Evolutionary conservation across 2,888 invertebrate genomes (phyloP).

Genomic region (Nycteola revayana): DNA sequence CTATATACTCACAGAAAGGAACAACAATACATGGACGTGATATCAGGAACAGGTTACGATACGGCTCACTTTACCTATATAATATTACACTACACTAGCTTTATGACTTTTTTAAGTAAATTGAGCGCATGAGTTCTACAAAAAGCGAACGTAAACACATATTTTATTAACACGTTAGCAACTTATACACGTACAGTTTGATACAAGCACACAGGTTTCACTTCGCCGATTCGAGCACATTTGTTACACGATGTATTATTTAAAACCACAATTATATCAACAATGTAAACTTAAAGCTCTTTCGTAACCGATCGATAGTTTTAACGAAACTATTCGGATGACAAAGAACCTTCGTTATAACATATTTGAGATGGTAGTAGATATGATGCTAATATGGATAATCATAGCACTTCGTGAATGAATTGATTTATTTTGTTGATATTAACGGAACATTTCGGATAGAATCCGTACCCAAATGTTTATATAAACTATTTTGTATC

Average conservation of each 20-base stretch:
- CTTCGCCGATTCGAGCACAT: constrained; percentile 29
- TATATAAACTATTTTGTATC: constrained; percentile 62
- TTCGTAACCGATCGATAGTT: constrained; percentile 80
- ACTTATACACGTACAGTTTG: constrained; percentile 26
- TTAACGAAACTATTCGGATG: constrained; percentile 64
- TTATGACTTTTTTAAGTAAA: constrained; percentile 43
- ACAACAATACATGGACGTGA: constrained; percentile 81
- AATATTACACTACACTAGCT: constrained; percentile 43
- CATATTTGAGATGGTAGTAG: constrained; percentile 23
- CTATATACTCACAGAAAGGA: constrained; percentile 75
- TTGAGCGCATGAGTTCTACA: constrained; percentile 38
- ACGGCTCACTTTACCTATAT: constrained; percentile 42
- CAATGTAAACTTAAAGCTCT: constrained; percentile 57
- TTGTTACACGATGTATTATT: constrained; percentile 23
- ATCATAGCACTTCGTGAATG: constrained; percentile 38
- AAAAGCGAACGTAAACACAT: constrained; percentile 53
- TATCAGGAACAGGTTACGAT: constrained; percentile 47
- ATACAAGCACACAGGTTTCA: constrained; percentile 12
- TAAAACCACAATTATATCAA: constrained; percentile 21
- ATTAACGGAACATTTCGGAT: constrained; percentile 44
- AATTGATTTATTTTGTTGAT: constrained; percentile 30
- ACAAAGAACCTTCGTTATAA: constrained; percentile 67
- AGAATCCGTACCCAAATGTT: constrained; percentile 54
- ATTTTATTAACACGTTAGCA: constrained; percentile 44
- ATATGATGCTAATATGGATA: constrained; percentile 22